These are phyloP conservation scores for Drosophila neutralis DNA, from an alignment of 2,888 invertebrate genomes.

Conservation along the genomic window DNA sequence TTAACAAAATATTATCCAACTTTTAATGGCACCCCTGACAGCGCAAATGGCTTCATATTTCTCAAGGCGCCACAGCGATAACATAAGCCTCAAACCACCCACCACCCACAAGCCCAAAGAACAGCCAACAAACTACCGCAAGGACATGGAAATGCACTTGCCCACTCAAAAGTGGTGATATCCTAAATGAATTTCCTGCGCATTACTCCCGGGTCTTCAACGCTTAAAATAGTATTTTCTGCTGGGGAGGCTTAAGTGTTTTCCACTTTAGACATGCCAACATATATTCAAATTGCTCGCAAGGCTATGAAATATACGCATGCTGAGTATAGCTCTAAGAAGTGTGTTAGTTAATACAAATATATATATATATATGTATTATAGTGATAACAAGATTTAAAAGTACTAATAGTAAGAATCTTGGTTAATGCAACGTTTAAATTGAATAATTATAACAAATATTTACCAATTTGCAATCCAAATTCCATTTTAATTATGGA, in stretches of 20 bases:
- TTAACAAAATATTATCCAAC: slow-evolving; percentile 74
- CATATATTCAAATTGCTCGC: slow-evolving; percentile 1
- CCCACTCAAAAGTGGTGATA: slow-evolving; percentile 26
- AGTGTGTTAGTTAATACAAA: background rate
- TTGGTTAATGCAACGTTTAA: background rate
- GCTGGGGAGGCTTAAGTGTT: slow-evolving; percentile 4
- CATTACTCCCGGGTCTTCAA: background rate
- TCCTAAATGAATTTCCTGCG: slow-evolving; percentile 26
- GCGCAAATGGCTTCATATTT: slow-evolving; percentile 47
- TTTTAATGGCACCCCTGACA: slow-evolving; percentile 70
- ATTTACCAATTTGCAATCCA: background rate
- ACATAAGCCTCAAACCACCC: slow-evolving; percentile 2
- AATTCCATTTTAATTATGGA: background rate
- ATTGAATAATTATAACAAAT: background rate
- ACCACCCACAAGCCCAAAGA: background rate
- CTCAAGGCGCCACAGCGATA: slow-evolving; percentile 39
- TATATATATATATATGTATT: no score
- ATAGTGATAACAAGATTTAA: rapidly evolving
- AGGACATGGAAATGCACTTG: slow-evolving; percentile 53
- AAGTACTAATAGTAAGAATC: background rate
- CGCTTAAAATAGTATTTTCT: slow-evolving; percentile 1
- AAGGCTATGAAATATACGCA: background rate
- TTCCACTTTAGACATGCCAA: background rate
- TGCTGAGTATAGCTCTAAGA: background rate
- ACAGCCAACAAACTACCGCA: slow-evolving; percentile 13